Conservation (phyloP, 2,113 vertebrate genomes). For the Hippoglossus stenolepis region DNA sequence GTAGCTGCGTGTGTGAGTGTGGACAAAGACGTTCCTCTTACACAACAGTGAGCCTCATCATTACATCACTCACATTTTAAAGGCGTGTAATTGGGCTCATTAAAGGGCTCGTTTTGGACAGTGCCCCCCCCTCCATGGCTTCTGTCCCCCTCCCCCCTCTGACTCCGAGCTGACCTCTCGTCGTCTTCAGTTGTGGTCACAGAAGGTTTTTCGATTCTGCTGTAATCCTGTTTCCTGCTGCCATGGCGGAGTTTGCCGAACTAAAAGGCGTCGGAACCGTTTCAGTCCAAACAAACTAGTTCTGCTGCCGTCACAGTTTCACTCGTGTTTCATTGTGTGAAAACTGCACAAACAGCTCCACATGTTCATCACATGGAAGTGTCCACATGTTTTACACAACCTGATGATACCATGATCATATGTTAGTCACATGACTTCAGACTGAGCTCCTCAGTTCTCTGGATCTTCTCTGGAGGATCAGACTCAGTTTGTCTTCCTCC, state of each 20-base stretch:
- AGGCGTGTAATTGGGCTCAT: slow-evolving; percentile 17
- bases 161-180: neutral
- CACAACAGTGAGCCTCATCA: neutral
- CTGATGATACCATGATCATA: too few relatives aligned
- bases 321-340: too few relatives aligned
- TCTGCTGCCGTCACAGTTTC: too few relatives aligned
- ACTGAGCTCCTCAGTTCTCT: too few relatives aligned
- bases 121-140: neutral
- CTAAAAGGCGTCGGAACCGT: too few relatives aligned
- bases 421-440: too few relatives aligned
- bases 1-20: neutral
- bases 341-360: too few relatives aligned
- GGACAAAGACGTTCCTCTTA: neutral
- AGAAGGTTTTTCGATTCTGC: neutral
- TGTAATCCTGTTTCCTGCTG: neutral
- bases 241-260: neutral
- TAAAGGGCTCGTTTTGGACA: neutral
- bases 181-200: neutral
- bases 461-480: too few relatives aligned
- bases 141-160: neutral
- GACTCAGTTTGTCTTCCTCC: too few relatives aligned
- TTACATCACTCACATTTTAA: slow-evolving; percentile 1
- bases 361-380: too few relatives aligned
- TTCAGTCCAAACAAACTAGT: too few relatives aligned
- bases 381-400: too few relatives aligned